phyloP scores from a whole-genome alignment of 1,140 invertebrate genomes.

The Akabosia matsudoensis region DNA sequence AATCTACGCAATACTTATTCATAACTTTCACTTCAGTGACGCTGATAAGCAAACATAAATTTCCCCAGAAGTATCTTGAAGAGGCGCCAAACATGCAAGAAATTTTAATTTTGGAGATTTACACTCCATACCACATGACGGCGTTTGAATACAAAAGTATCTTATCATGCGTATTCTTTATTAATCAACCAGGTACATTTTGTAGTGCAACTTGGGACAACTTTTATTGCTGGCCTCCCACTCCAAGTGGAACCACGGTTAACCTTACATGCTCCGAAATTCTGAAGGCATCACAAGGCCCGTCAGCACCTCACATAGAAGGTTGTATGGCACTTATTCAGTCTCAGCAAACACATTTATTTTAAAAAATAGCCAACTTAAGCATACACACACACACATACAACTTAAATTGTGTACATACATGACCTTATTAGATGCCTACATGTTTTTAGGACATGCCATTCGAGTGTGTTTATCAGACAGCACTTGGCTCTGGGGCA shows the following conservation, averaged over 20 bases:
- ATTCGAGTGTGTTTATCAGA: constrained; percentile 42
- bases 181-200: constrained; percentile 21
- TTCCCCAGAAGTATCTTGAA: too few species aligned
- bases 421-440: neutral
- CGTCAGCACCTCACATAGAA: neutral
- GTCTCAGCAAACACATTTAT: too few species aligned
- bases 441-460: constrained; percentile 15
- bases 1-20: too few species aligned
- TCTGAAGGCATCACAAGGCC: constrained; percentile 13
- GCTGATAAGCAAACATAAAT: too few species aligned
- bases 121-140: too few species aligned
- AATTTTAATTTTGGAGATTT: too few species aligned
- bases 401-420: too few species aligned
- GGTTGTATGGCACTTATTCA: too few species aligned
- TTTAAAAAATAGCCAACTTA: too few species aligned
- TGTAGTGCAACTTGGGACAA: constrained; percentile 39
- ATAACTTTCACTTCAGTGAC: too few species aligned
- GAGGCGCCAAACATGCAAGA: too few species aligned
- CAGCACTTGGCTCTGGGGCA: constrained; percentile 48
- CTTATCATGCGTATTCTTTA: neutral
- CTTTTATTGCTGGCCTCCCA: constrained; percentile 38
- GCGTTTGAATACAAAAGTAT: neutral
- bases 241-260: constrained; percentile 11
- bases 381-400: too few species aligned
- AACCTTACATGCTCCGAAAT: constrained; percentile 30